Percentiles rank a stretch among this genome's conserved stretches.
Conservation (phyloP, 2,888 invertebrate species). For the Agrochola lychnidis region DNA sequence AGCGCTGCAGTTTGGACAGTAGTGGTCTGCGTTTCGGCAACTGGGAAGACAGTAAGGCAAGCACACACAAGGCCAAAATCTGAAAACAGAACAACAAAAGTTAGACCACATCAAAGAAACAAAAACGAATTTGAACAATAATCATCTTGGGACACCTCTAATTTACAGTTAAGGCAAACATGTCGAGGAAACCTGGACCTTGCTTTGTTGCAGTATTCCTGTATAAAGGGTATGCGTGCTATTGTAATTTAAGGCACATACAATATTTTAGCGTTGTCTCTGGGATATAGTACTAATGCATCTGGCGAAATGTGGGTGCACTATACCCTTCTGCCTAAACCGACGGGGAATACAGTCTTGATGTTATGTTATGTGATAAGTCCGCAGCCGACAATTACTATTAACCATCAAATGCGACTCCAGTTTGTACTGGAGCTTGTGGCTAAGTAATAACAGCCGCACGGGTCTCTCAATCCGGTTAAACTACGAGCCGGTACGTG, state of each 20-base stretch:
- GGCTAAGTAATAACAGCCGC: neutral
- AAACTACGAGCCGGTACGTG: neutral
- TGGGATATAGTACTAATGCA: no score
- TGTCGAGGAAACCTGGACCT: neutral
- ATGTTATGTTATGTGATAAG: neutral
- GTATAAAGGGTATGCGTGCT: neutral
- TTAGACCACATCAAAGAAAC: neutral
- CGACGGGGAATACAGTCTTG: neutral
- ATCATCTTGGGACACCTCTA: neutral
- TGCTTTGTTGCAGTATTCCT: neutral
- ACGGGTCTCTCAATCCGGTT: neutral
- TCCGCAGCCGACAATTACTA: neutral
- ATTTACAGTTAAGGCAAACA: neutral
- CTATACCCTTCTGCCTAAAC: neutral
- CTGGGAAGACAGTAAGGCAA: conserved; percentile 34
- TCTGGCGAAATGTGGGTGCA: neutral
- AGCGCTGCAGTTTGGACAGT: conserved; percentile 50
- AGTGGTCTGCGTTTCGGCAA: conserved; percentile 55
- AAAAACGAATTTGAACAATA: neutral
- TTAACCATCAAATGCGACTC: neutral
- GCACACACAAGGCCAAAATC: conserved; percentile 47
- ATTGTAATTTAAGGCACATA: neutral
- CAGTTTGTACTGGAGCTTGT: neutral
- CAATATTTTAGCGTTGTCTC: no score
- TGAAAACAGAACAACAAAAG: conserved; percentile 21